Evolutionary conservation across 2,797 vertebrate genomes (phyloP).

Genomic region (Antrozous pallidus): DNA sequence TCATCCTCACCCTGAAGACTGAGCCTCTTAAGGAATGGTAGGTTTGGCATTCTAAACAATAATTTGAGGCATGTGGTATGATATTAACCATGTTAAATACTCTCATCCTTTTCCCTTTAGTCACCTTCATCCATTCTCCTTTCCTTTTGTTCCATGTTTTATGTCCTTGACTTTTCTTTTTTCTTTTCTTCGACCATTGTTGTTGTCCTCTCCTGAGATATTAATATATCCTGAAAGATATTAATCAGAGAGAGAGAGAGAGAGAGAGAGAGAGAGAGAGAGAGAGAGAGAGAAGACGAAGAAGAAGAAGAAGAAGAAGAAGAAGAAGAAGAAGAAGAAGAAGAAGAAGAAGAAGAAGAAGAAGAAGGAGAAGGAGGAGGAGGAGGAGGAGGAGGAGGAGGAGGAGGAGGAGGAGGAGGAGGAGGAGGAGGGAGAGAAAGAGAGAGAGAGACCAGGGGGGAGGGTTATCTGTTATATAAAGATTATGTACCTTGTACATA

Average conservation of each 20-base stretch:
- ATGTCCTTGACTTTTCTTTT: background rate
- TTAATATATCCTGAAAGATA: background rate
- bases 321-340: too few species aligned
- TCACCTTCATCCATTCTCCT: background rate
- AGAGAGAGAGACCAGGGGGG: background rate
- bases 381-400: too few species aligned
- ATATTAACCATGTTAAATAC: rapidly evolving
- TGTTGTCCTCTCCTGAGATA: background rate
- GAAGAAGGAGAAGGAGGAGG: background rate
- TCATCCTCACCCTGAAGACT: background rate
- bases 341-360: too few species aligned
- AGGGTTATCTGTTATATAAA: background rate
- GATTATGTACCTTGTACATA: background rate
- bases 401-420: too few species aligned
- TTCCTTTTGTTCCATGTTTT: background rate
- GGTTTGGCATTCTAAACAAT: background rate
- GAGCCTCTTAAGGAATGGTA: background rate
- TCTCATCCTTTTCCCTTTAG: background rate
- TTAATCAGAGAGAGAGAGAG: background rate
- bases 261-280: background rate
- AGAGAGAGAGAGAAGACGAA: too few species aligned
- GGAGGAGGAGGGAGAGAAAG: too few species aligned
- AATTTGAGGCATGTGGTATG: background rate
- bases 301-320: too few species aligned
- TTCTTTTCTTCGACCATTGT: background rate